Evolutionary conservation across 2,888 invertebrate genomes (phyloP), one percentile per base, ranked within the genome.

Genomic region (Brachyptera risi): DNA sequence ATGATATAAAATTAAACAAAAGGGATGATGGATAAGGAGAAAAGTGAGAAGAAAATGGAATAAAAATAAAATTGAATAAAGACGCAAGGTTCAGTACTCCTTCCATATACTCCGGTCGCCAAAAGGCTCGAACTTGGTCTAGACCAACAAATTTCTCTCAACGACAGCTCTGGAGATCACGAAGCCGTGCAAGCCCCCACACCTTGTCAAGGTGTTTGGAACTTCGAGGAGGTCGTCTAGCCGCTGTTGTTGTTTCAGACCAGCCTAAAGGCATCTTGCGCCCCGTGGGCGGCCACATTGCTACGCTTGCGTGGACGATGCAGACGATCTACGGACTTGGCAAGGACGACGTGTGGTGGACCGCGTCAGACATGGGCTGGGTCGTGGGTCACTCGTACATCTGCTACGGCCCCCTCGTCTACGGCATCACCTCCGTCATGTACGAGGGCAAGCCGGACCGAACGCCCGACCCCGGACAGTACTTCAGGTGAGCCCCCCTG

Each of bases 371-470:
- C 71, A 80, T 90, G 58, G 93, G 93, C 11, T 93, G 93, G 93
- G 95, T 96, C 0, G 95, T 96, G 1, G 96, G 96, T 0, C 95
- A 94, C 72, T 95, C 94, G 0, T 96, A 94, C 73, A 95, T 95
- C 68, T 92, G 93, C 73, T 96, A 96, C 69, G 96, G 88, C 0
- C 96, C 96, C 0, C 77, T 96, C 3, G 76, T 92, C 0, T 85
- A 87, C 66, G 91, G 94, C 0, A 79, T 86, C 44, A 94, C 94
- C 0, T 88, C 87, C 56, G 80, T 93, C 19, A 83, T 93, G 78
- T 92, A 90, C 70, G 91, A 96, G 75, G 96, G 96, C 1, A 96
- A 96, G 73, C 96, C 96, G 0, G 94, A 96, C 68, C 85, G 95
- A 64, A 96, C 96, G 0, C 96, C 96, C 0, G 92, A 96, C 75